Evolutionary conservation across 2,888 invertebrate species (phyloP).

Genomic region (Ophonus ardosiacus): DNA sequence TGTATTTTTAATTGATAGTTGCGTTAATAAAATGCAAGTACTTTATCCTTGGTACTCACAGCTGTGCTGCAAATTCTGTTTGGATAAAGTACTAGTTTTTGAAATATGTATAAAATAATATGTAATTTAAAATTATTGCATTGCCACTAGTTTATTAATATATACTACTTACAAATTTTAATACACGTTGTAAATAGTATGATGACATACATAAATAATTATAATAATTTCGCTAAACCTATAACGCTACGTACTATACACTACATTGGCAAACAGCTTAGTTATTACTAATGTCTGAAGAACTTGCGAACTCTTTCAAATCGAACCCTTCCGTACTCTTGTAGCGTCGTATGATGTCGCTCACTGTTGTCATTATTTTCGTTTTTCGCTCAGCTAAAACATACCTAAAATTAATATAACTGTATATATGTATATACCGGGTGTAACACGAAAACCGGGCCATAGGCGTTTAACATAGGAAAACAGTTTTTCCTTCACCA

Average conservation of each 20-base stretch:
- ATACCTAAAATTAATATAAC: background rate
- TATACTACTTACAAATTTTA: too few species aligned
- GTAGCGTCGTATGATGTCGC: constrained; percentile 18
- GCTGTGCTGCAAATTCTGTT: background rate
- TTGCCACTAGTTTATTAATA: too few species aligned
- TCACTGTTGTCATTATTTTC: constrained; percentile 12
- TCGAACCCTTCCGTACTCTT: constrained; percentile 30
- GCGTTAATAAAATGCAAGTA: too few species aligned
- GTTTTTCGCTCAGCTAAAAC: background rate
- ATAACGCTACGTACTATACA: background rate
- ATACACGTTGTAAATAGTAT: too few species aligned
- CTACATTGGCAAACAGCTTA: background rate
- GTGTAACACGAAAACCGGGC: too few species aligned
- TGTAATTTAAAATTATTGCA: background rate
- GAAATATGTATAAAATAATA: background rate
- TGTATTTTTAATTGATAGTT: too few species aligned
- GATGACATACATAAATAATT: too few species aligned
- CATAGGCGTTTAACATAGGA: too few species aligned
- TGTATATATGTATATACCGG: background rate
- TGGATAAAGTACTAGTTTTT: background rate
- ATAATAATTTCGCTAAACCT: too few species aligned
- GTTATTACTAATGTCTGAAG: background rate
- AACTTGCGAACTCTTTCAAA: constrained; percentile 4
- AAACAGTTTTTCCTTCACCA: too few species aligned
- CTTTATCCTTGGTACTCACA: background rate